phyloP scores from a whole-genome alignment of 1,140 invertebrate genomes.

The Heliconius congener region DNA sequence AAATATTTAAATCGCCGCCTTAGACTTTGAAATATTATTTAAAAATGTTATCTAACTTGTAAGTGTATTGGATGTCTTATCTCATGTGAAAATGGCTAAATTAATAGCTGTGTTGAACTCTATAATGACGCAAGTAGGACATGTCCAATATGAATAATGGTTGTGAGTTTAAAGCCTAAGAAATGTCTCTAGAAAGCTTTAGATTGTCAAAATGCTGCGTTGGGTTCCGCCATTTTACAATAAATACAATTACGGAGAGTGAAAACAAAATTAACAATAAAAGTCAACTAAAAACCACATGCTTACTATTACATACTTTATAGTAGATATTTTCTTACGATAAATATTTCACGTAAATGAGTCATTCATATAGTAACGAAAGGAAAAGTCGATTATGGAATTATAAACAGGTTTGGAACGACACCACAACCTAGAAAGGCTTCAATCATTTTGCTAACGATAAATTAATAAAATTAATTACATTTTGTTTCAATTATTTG shows the following conservation, averaged over 20 bases:
- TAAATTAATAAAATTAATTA: neutral
- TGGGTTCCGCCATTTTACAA: neutral
- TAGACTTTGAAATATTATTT: slow-evolving; percentile 4
- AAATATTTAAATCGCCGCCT: slow-evolving; percentile 1
- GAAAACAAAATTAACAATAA: no score
- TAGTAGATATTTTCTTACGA: neutral
- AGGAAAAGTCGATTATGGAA: slow-evolving; percentile 7
- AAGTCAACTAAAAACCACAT: no score
- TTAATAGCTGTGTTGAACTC: neutral
- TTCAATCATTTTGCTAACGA: neutral
- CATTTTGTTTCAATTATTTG: neutral
- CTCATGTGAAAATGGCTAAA: slow-evolving; percentile 3
- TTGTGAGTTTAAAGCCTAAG: neutral
- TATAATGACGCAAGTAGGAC: neutral
- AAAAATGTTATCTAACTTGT: slow-evolving; percentile 10
- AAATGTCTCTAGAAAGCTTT: neutral
- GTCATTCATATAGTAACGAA: neutral
- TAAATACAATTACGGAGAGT: neutral
- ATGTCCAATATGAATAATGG: neutral
- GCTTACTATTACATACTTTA: neutral
- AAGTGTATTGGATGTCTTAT: slow-evolving; percentile 6
- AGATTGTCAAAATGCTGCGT: neutral
- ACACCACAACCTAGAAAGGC: neutral
- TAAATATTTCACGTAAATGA: neutral
- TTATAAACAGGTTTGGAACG: neutral